Evolutionary conservation across 2,797 vertebrate genomes (phyloP).

Genomic region (Malacoraja senta): DNA sequence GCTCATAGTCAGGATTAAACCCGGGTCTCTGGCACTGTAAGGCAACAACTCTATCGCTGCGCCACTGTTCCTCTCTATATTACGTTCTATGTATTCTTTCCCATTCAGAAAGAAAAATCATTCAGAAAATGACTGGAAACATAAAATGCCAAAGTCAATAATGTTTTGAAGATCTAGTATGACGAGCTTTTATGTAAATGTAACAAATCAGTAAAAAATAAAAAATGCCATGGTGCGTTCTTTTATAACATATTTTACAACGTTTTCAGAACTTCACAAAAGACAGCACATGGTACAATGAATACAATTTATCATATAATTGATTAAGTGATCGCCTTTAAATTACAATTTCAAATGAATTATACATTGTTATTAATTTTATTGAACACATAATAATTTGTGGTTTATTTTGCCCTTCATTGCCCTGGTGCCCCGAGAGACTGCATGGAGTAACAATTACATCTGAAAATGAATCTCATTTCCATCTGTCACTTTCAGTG

Average conservation of each 20-base stretch:
- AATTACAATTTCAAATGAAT: background rate
- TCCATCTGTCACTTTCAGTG: constrained; percentile 46
- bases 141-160: background rate
- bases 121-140: background rate
- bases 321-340: background rate
- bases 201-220: background rate
- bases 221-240: background rate
- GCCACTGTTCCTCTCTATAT: too few relatives aligned
- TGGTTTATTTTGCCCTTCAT: background rate
- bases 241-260: too few relatives aligned
- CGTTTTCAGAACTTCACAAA: background rate
- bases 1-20: too few relatives aligned
- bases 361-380: background rate
- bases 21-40: too few relatives aligned
- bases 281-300: background rate
- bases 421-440: constrained; percentile 43
- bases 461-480: constrained; percentile 45
- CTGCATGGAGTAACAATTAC: constrained; percentile 40
- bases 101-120: background rate
- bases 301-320: background rate
- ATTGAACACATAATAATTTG: background rate
- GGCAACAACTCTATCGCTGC: too few relatives aligned
- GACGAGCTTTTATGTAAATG: background rate
- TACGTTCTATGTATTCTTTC: background rate
- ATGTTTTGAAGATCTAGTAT: background rate